phyloP scores from a whole-genome alignment of 1,140 invertebrate genomes.

The Meteorus sp. region DNA sequence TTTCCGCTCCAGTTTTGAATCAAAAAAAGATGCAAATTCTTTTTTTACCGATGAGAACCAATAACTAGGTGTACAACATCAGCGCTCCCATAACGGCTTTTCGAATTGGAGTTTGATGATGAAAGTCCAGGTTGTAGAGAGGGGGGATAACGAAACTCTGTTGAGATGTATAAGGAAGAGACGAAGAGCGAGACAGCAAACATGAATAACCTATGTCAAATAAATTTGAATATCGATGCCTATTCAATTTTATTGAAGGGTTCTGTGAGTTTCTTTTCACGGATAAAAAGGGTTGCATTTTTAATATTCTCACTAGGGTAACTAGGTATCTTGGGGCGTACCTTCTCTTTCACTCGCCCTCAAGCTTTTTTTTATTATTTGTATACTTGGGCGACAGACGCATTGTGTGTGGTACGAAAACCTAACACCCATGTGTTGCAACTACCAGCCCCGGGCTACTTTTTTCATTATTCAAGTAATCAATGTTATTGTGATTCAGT shows the following conservation, averaged over 20 bases:
- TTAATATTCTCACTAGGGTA: constrained; percentile 59
- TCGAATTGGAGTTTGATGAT: constrained; percentile 27
- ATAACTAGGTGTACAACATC: constrained; percentile 35
- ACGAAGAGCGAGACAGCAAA: constrained; percentile 18
- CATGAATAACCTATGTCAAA: constrained; percentile 48
- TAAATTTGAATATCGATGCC: constrained; percentile 62
- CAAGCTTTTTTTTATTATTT: constrained; percentile 47
- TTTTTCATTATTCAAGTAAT: constrained; percentile 57
- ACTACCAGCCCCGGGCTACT: constrained; percentile 52
- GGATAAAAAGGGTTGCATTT: constrained; percentile 54
- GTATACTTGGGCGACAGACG: constrained; percentile 49
- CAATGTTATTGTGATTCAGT: no score
- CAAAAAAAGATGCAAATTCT: constrained; percentile 16
- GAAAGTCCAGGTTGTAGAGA: constrained; percentile 24
- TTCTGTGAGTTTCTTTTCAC: constrained; percentile 54
- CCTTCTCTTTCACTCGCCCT: constrained; percentile 24
- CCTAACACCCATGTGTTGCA: constrained; percentile 56
- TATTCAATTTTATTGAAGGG: constrained; percentile 60
- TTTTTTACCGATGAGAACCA: constrained; percentile 35
- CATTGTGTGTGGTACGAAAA: constrained; percentile 51
- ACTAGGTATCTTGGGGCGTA: constrained; percentile 50
- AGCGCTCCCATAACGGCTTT: constrained; percentile 48
- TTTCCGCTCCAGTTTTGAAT: constrained; percentile 53
- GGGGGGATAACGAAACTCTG: constrained; percentile 20
- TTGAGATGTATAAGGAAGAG: constrained; percentile 26